Evolutionary conservation across 2,888 invertebrate species (phyloP), one percentile per base, ranked within the genome.

Genomic region (Erpobdella octoculata): DNA sequence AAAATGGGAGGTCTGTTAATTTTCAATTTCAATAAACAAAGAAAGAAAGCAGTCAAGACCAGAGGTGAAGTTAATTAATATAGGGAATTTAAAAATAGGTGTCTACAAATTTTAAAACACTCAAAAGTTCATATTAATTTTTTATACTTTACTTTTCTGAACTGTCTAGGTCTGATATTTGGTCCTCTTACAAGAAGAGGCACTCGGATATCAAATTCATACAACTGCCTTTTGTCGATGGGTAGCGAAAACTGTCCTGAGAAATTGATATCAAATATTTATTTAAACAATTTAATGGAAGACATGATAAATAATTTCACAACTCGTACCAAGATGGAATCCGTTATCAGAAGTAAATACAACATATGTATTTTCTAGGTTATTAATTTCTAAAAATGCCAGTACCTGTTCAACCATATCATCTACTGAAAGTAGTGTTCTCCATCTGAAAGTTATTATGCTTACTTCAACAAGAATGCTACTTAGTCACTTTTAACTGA

Each of bases 331-430:
- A 77, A 93, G 85, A 84, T 94, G 93, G 83, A 89, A 94, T 31
- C 93, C 93, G 83, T 93, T 92, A 80, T 94, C 93, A 0, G 93
- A 93, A 0, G 92, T 90, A 78, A 88, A 91, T 68, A 93, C 87
- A 0, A 93, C 80, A 78, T 89, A 92, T 0, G 93, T 93, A 76
- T 91, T 86, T 0, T 90, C 79, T 0, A 89, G 73, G 0, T 85
- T 81, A 1, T 83, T 82, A 0, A 80, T 79, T 38, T 87, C 84
- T 33, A 93, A 80, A 0, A 86, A 81, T 0, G 83, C 78, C 1
- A 90, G 80, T 0, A 93, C 83, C 67, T 85, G 85, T 0, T 86
- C 86, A 0, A 93, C 88, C 86, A 93, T 85, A 77, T 93, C 92
- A 81, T 94, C 93, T 0, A 94, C 92, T 0, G 93, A 88, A 28